Conservation (phyloP, 2,797 vertebrate genomes). For the Amblyraja radiata region DNA sequence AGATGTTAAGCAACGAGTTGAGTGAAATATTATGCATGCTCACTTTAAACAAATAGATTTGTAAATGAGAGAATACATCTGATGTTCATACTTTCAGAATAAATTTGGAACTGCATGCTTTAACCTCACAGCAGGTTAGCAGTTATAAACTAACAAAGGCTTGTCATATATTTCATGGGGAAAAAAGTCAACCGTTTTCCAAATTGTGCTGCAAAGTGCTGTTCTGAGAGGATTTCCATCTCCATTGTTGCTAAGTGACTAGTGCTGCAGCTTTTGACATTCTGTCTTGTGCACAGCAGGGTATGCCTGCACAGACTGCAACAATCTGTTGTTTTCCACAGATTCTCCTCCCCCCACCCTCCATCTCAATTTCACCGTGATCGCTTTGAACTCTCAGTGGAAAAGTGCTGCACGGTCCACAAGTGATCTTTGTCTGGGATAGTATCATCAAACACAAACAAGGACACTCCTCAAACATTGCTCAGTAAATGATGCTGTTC, state of each 20-base stretch:
- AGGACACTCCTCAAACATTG: slow-evolving; percentile 43
- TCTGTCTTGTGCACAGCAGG: slow-evolving; percentile 23
- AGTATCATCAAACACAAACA: slow-evolving; percentile 61
- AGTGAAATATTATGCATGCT: background rate
- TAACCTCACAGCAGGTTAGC: background rate
- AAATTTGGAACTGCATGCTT: background rate
- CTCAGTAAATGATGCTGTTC: background rate
- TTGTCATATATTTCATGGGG: background rate
- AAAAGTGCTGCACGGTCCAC: slow-evolving; percentile 44
- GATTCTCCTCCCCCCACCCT: slow-evolving; percentile 17
- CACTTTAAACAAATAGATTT: background rate
- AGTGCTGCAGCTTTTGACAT: background rate
- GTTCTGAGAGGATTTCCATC: background rate
- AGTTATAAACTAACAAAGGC: background rate
- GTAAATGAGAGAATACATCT: background rate
- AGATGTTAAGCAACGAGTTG: background rate
- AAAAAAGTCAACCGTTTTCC: background rate
- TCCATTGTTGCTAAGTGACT: slow-evolving; percentile 17
- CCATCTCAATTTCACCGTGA: slow-evolving; percentile 24
- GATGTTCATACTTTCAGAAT: too few relatives aligned
- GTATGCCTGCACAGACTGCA: background rate
- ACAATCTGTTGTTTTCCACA: slow-evolving; percentile 38
- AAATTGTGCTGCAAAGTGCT: background rate
- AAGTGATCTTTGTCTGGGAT: slow-evolving; percentile 60
- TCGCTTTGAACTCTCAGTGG: slow-evolving; percentile 41